A percentile compares a stretch with the other conserved stretches of the same genome.
phyloP scores from a whole-genome alignment of 2,888 invertebrate genomes.

The Tanypteryx hageni region DNA sequence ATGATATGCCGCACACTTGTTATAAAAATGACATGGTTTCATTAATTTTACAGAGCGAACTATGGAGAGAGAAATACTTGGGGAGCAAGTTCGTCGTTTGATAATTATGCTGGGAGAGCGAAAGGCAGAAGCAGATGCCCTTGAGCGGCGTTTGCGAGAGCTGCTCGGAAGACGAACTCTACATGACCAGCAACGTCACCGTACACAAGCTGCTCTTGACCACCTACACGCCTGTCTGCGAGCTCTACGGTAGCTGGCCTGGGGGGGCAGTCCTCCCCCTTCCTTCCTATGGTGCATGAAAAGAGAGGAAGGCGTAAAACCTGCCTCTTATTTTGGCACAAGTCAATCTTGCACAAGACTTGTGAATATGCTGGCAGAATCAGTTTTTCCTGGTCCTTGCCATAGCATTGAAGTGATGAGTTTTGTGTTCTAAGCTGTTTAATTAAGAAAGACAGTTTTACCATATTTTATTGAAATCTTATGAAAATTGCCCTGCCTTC shows the following conservation, averaged over 20 bases:
- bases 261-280: constrained; percentile 59
- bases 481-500: constrained; percentile 60
- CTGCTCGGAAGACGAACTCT: constrained; percentile 67
- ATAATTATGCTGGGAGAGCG: constrained; percentile 66
- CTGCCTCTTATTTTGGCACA: constrained; percentile 51
- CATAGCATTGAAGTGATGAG: constrained; percentile 49
- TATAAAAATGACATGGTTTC: not conserved
- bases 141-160: constrained; percentile 67
- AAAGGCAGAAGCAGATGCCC: constrained; percentile 66
- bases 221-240: constrained; percentile 67
- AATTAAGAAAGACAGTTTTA: constrained; percentile 46
- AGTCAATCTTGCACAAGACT: constrained; percentile 60
- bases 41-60: constrained; percentile 76
- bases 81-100: constrained; percentile 76
- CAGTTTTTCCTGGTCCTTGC: constrained; percentile 41
- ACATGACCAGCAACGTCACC: constrained; percentile 68
- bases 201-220: constrained; percentile 68
- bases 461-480: constrained; percentile 53
- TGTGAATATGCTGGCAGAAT: constrained; percentile 59
- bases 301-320: constrained; percentile 36
- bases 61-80: constrained; percentile 76
- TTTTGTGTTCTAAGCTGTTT: constrained; percentile 57
- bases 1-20: not conserved
- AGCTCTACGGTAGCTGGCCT: constrained; percentile 61
- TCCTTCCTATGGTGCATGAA: constrained; percentile 45